These are phyloP conservation scores for Amazona vittata DNA, from an alignment of 2,113 vertebrate genomes.

Conservation along the genomic window DNA sequence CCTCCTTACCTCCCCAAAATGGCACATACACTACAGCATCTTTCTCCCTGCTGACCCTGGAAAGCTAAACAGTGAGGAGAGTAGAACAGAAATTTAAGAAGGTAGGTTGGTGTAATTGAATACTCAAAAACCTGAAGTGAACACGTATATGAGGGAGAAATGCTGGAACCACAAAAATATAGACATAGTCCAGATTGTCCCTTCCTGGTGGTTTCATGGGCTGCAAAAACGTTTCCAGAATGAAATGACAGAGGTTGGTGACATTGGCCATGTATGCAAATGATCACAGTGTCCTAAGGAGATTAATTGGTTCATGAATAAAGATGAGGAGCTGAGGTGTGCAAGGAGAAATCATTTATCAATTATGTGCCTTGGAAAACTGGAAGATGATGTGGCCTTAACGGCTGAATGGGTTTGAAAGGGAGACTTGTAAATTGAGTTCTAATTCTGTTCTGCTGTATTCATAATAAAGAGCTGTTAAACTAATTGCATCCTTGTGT, in stretches of 20 bases:
- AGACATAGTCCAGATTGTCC: neutral
- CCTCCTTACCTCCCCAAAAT: neutral
- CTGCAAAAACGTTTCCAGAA: constrained; percentile 31
- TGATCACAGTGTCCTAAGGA: constrained; percentile 31
- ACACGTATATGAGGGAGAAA: neutral
- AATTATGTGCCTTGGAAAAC: constrained; percentile 58
- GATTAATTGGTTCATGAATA: constrained; percentile 68
- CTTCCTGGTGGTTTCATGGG: neutral
- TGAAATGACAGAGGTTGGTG: constrained; percentile 45
- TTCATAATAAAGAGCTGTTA: constrained; percentile 61
- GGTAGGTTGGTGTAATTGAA: neutral
- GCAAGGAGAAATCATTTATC: constrained; percentile 64
- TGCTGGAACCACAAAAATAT: neutral
- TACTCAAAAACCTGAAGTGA: neutral
- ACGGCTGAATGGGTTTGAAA: constrained; percentile 68
- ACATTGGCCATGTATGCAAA: constrained; percentile 58
- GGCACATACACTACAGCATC: neutral
- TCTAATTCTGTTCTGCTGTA: constrained; percentile 61
- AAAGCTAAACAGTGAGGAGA: neutral
- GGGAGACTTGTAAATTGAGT: constrained; percentile 70
- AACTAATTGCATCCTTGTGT: constrained; percentile 53
- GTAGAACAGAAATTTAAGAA: neutral
- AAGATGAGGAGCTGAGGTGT: constrained; percentile 64
- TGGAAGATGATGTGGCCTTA: constrained; percentile 51
- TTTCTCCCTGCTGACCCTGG: neutral